A percentile compares a stretch with the other conserved stretches of the same genome.
These are phyloP conservation scores for Parnassius mnemosyne DNA, from an alignment of 2,888 invertebrate species.

Conservation along the genomic window DNA sequence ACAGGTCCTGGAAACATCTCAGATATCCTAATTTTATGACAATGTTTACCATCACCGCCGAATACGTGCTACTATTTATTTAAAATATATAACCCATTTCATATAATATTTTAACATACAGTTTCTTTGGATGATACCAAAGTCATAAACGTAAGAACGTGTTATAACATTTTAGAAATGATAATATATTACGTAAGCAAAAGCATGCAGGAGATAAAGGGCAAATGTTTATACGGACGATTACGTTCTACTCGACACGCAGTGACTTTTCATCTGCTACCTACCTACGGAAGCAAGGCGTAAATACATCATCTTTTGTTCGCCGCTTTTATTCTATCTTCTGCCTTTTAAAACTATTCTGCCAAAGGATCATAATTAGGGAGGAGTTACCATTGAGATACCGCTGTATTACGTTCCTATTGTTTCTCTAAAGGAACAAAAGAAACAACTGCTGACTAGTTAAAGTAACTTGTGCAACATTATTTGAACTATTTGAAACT, in stretches of 20 bases:
- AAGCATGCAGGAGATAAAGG: no score
- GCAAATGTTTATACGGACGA: conserved; percentile 1
- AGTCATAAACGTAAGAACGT: no score
- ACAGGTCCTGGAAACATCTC: no score
- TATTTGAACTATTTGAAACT: no score
- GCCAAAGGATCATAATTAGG: conserved; percentile 25
- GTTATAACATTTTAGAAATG: no score
- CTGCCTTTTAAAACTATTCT: conserved; percentile 21
- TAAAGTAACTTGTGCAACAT: conserved; percentile 6
- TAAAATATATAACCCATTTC: no score
- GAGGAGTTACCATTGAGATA: conserved; percentile 5
- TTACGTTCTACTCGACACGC: conserved; percentile 8
- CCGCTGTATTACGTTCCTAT: conserved; percentile 17
- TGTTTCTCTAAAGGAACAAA: conserved; percentile 21
- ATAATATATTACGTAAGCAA: no score
- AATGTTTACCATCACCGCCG: no score
- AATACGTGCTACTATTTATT: no score
- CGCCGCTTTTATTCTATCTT: conserved; percentile 17
- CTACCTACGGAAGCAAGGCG: conserved; percentile 2
- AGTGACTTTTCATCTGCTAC: conserved; percentile 13
- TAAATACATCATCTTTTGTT: conserved; percentile 23
- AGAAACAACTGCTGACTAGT: conserved; percentile 11
- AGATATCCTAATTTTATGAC: no score
- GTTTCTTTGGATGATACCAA: no score
- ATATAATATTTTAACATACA: no score